phyloP scores from a whole-genome alignment of 2,888 invertebrate species.

The Maniola hyperantus region DNA sequence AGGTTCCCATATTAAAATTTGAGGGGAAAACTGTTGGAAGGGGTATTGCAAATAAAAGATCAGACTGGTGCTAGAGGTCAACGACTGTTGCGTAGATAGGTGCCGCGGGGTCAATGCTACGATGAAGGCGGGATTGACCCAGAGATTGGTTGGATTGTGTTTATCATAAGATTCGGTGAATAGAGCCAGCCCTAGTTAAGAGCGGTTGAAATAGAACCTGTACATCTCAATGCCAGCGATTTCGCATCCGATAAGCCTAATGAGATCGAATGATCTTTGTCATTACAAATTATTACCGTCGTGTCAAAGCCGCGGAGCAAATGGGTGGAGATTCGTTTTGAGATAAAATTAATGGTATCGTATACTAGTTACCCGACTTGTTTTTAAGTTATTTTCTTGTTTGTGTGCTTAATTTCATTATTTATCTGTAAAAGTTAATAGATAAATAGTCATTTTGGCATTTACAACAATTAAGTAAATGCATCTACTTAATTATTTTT shows the following conservation, averaged over 20 bases:
- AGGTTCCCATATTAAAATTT: too few species aligned
- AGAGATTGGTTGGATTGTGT: too few species aligned
- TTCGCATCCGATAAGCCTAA: conserved; percentile 37
- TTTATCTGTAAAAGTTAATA: background rate
- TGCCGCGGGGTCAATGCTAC: too few species aligned
- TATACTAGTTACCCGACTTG: background rate
- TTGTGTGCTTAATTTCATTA: background rate
- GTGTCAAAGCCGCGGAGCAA: conserved; percentile 23
- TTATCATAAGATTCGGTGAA: background rate
- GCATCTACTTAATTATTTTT: too few species aligned
- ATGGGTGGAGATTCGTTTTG: conserved; percentile 16
- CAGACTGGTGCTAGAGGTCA: too few species aligned
- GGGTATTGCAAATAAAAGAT: too few species aligned
- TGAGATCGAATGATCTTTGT: conserved; percentile 37
- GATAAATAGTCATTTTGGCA: too few species aligned
- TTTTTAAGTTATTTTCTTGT: too few species aligned
- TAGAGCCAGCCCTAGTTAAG: conserved; percentile 18
- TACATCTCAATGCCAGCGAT: conserved; percentile 29
- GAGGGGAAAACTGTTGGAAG: too few species aligned
- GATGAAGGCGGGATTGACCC: too few species aligned
- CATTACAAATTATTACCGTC: conserved; percentile 37
- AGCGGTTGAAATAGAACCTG: conserved; percentile 31
- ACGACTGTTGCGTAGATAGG: too few species aligned
- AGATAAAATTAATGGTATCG: conserved; percentile 17
- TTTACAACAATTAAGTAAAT: too few species aligned